A percentile compares a stretch with the other conserved stretches of the same genome.
phyloP scores from a whole-genome alignment of 2,888 invertebrate genomes.

The Thereva unica region DNA sequence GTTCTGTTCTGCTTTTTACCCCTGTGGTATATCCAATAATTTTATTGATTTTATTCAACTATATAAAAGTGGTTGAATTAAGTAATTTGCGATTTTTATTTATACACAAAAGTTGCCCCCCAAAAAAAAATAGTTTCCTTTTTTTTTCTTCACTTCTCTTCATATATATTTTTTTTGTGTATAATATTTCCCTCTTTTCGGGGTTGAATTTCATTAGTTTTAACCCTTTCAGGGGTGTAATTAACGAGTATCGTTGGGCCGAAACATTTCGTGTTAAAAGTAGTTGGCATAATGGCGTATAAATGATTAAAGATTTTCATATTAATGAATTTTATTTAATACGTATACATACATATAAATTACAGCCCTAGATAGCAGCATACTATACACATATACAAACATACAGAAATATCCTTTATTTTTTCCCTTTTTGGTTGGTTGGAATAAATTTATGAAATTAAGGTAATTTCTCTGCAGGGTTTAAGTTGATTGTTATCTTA shows the following conservation, averaged over 20 bases:
- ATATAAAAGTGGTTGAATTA: no score
- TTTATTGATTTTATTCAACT: no score
- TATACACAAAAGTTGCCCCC: constrained; percentile 19
- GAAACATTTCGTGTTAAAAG: constrained; percentile 27
- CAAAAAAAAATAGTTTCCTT: constrained; percentile 22
- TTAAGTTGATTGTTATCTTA: constrained; percentile 15
- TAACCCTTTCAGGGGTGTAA: constrained; percentile 24
- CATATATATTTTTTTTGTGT: constrained; percentile 19
- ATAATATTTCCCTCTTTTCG: constrained; percentile 24
- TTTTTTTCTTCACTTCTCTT: constrained; percentile 20
- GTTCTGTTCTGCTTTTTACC: no score
- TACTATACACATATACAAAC: no score
- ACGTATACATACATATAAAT: no score
- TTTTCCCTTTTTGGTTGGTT: background rate
- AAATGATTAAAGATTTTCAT: constrained; percentile 26
- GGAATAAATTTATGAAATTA: constrained; percentile 21
- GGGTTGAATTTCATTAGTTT: constrained; percentile 24
- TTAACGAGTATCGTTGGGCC: constrained; percentile 12
- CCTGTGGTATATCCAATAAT: no score
- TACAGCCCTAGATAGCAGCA: no score
- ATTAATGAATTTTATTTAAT: no score
- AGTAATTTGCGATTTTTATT: constrained; percentile 5
- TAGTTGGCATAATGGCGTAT: background rate
- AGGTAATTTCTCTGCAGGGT: constrained; percentile 21
- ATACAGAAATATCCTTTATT: background rate